phyloP scores from a whole-genome alignment of 2,888 invertebrate genomes.

The Himalopsyche japonica region DNA sequence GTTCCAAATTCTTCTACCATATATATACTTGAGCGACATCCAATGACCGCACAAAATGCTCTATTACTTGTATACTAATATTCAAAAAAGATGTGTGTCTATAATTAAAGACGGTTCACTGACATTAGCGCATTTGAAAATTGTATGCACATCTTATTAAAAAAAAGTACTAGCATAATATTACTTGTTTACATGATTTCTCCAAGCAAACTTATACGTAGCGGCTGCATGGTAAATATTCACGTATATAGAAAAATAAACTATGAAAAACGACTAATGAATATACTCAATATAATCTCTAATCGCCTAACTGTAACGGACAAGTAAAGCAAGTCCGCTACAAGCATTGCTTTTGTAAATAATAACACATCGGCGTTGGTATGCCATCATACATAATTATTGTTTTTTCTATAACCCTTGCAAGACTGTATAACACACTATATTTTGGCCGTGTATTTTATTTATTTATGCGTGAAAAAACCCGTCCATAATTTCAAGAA shows the following conservation, averaged over 20 bases:
- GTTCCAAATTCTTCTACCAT: too few relatives aligned
- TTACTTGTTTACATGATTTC: not conserved
- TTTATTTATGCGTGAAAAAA: too few relatives aligned
- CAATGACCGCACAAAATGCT: too few relatives aligned
- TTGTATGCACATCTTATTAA: not conserved
- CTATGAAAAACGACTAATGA: not conserved
- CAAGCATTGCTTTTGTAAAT: not conserved
- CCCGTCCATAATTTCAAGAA: too few relatives aligned
- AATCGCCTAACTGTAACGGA: not conserved
- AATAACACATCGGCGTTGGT: not conserved
- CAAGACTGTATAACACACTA: not conserved
- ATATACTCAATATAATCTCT: not conserved
- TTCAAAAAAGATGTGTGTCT: too few relatives aligned
- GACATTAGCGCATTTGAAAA: too few relatives aligned
- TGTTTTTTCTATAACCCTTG: not conserved
- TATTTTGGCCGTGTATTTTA: too few relatives aligned
- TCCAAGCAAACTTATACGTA: not conserved
- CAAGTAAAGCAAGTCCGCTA: not conserved
- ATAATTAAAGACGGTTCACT: too few relatives aligned
- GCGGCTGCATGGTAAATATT: not conserved
- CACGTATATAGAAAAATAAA: not conserved
- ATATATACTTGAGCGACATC: too few relatives aligned
- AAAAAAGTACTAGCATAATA: not conserved
- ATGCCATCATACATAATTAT: not conserved
- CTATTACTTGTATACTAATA: too few relatives aligned